Evolutionary conservation across 2,888 invertebrate species (phyloP), one percentile per base, ranked within the genome.

Genomic region (Trichogramma evanescens): DNA sequence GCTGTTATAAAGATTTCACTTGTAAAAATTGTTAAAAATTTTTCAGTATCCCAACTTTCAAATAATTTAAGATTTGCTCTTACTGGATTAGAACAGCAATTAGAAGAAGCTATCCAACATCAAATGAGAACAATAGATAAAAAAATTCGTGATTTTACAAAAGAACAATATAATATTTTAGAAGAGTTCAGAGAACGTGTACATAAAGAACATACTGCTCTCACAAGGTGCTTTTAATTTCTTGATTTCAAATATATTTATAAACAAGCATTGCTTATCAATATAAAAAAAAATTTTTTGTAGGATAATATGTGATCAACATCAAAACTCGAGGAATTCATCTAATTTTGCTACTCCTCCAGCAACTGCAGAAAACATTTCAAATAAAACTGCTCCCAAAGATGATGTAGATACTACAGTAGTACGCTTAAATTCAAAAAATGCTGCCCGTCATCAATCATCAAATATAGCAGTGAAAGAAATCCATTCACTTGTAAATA

Each of bases 101-200:
- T 89, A 63, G 84, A 86, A 62, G 84, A 85, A 67, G 86, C 84
- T 53, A 78, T 92, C 56, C 85, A 88, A 72, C 82, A 83, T 52
- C 87, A 91, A 78, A 83, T 88, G 56, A 81, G 83, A 51, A 83
- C 84, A 3, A 85, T 89, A 52, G 91, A 91, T 71, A 88, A 89
- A 69, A 83, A 87, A 67, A 88, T 93, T 63, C 84, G 88, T 70
- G 84, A 84, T 63, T 92, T 84, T 78, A 85, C 87, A 65, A 88
- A 88, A 70, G 86, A 87, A 72, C 88, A 90, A 72, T 89, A 89
- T 81, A 84, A 86, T 63, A 82, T 86, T 67, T 82, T 91, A 69
- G 89, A 92, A 73, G 84, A 84, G 66, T 86, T 85, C 75, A 85
- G 85, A 71, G 88, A 88, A 75, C 84, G 83, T 72, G 87, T 87